Base-by-base conservation (phyloP, 2,113 vertebrate genomes). In the Trachemys scripta region DNA sequence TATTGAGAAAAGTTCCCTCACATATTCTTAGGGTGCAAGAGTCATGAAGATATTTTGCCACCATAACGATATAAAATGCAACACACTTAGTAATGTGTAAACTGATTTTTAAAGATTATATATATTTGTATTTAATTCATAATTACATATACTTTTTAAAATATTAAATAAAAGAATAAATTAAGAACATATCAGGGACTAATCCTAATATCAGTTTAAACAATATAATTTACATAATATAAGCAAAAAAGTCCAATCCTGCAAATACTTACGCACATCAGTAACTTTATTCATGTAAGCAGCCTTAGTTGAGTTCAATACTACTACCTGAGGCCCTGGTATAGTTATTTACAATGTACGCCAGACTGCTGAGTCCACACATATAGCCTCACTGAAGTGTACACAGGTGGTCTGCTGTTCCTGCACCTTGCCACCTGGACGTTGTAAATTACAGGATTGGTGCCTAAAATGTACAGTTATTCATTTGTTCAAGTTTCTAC, bases 91-190 rank as follows among this genome's bases (percentile, higher is more conserved):
- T 62, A n/a, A 69, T n/a, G 16, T n/a, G 35, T 69, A n/a, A 69
- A 69, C 35, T 69, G 35, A 29, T 69, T n/a, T 75, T 88, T 87
- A 87, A 76, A 93, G 90, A 97, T 78, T 76, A 80, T 17, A 80
- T 80, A 88, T 51, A 93, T 72, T 91, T 88, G 80, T 82, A 94
- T 93, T 49, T 90, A 82, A 93, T 27, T 24, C 9, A 79, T 57
- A 96, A 65, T 56, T 90, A 75, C 2, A 79, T 35, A 85, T 3
- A 57, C 3, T 3, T 2, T 56, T 76, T 92, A 84, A 93, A 54
- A 42, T 80, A 88, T 90, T 89, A 56, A 19, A 54, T 89, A 93
- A 84, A 25, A 90, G 78, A 42, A 29, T 14, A 2, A 92, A 87
- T 24, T 79, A 38, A 87, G 24, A 94, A 81, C 14, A 57, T 8